These are phyloP conservation scores for Drosophila neonasuta DNA, from an alignment of 2,888 invertebrate species.

Conservation along the genomic window DNA sequence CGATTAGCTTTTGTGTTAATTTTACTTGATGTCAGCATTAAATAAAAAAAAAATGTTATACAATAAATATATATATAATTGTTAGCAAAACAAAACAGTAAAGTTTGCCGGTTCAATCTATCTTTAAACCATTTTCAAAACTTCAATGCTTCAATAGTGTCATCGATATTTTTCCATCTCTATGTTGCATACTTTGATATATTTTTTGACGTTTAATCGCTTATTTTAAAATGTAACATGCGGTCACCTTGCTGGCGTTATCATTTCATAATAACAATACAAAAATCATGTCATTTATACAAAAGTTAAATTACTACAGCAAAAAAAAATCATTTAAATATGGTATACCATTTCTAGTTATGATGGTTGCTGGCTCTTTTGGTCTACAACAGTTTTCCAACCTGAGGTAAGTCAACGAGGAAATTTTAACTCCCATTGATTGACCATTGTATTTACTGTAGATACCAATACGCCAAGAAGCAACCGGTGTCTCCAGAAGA, in stretches of 20 bases:
- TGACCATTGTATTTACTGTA: constrained; percentile 58
- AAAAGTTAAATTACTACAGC: constrained; percentile 65
- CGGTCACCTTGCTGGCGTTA: constrained; percentile 10
- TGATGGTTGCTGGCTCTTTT: constrained; percentile 90
- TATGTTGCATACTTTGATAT: background rate
- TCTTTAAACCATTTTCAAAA: background rate
- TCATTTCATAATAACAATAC: constrained; percentile 64
- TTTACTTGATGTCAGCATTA: background rate
- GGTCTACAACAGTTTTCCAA: constrained; percentile 89
- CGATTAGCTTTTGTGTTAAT: background rate
- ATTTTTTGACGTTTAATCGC: background rate
- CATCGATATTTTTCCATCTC: background rate
- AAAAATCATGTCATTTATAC: constrained; percentile 65
- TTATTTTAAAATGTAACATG: background rate
- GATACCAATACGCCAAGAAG: constrained; percentile 85
- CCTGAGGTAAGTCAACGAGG: constrained; percentile 84
- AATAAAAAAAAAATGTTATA: background rate
- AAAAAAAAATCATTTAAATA: constrained; percentile 83
- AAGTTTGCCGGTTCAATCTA: no score
- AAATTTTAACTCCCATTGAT: background rate
- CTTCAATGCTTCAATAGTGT: background rate
- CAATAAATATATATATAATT: background rate
- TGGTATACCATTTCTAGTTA: constrained; percentile 88
- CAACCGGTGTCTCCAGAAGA: constrained; percentile 85
- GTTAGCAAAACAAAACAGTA: no score